A percentile compares a stretch with the other conserved stretches of the same genome.
phyloP scores from a whole-genome alignment of 2,113 vertebrate species.

The Syrrhaptes paradoxus region DNA sequence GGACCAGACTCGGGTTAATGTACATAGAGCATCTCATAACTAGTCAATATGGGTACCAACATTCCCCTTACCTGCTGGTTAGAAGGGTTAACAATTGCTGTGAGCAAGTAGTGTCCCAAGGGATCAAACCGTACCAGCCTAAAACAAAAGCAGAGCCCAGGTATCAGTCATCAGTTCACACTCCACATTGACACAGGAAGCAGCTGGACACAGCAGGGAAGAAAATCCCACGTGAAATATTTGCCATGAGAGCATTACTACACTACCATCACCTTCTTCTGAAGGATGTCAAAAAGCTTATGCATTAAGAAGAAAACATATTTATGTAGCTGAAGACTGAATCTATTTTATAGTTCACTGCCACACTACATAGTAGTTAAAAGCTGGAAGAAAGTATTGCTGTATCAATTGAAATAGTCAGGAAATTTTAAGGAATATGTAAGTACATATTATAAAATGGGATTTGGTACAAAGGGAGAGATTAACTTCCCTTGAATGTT shows the following conservation, averaged over 20 bases:
- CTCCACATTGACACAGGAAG: neutral
- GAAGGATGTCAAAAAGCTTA: neutral
- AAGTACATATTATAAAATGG: neutral
- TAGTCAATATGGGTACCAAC: neutral
- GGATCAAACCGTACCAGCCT: constrained; percentile 98
- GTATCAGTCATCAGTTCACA: neutral
- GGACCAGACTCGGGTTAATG: neutral
- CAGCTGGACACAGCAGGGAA: neutral
- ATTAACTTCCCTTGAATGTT: neutral
- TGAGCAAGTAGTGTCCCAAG: constrained; percentile 96
- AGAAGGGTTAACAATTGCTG: constrained; percentile 96
- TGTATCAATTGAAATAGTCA: neutral
- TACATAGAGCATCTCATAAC: neutral
- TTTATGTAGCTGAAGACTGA: neutral
- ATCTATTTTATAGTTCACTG: neutral
- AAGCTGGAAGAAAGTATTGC: neutral
- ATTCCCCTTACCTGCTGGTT: constrained; percentile 90
- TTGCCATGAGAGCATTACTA: neutral
- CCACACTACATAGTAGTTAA: neutral
- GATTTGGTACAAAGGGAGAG: neutral
- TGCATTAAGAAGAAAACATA: neutral
- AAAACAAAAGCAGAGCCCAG: constrained; percentile 54
- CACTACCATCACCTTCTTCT: neutral
- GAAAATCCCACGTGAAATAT: neutral
- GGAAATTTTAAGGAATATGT: neutral